Evolutionary conservation across 2,797 vertebrate genomes (phyloP).

Genomic region (Botia kubotai): DNA sequence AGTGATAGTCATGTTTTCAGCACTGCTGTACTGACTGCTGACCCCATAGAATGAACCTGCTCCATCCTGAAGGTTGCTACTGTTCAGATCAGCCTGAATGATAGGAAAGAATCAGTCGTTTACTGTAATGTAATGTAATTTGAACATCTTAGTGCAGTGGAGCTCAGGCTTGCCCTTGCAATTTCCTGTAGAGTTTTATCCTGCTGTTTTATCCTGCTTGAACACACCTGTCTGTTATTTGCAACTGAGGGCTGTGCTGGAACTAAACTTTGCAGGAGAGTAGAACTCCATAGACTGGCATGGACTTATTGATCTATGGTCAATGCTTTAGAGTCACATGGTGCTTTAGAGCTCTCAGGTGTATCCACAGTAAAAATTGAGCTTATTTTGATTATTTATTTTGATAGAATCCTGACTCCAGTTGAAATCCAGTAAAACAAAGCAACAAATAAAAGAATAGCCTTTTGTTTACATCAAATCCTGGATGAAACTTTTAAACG

Average conservation of each 20-base stretch:
- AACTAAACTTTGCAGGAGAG: background rate
- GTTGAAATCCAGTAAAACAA: too few relatives aligned
- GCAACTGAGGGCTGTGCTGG: background rate
- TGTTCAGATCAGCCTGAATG: conserved; percentile 89
- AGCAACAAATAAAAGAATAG: too few relatives aligned
- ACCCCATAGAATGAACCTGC: conserved; percentile 90
- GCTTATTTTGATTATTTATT: background rate
- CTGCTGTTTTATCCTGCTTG: background rate
- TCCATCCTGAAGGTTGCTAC: conserved; percentile 89
- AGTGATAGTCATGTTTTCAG: conserved; percentile 93
- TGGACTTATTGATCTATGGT: background rate
- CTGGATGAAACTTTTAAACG: too few relatives aligned
- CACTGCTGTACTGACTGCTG: conserved; percentile 93
- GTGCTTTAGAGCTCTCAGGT: background rate
- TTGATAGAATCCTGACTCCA: background rate
- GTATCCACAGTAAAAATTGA: background rate
- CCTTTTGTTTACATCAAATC: too few relatives aligned
- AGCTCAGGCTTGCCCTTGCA: too few relatives aligned
- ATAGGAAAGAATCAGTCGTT: background rate
- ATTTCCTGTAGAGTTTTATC: background rate
- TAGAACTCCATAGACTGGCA: background rate
- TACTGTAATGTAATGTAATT: background rate
- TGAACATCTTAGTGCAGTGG: background rate
- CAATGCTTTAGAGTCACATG: background rate
- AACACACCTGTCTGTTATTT: background rate